Evolutionary conservation across 2,797 vertebrate species (phyloP), one percentile per base, ranked within the genome.

Genomic region (Acanthiza pusilla): DNA sequence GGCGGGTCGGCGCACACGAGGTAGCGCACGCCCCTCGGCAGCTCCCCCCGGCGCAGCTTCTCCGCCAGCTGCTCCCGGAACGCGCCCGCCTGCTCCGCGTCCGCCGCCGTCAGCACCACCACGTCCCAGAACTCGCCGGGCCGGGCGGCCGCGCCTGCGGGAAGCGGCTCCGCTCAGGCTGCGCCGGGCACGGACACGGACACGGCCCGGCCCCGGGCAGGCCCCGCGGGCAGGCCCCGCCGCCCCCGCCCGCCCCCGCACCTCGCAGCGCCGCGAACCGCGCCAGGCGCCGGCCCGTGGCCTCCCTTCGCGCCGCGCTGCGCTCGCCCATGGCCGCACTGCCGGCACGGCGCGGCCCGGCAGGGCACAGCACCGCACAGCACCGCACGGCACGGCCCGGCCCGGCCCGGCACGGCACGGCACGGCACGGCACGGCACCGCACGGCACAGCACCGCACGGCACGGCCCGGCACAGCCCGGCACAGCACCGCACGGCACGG

Each of bases 211-310:
- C 36, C 36, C 8, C 36, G 36, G 36, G 8, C 36, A 36, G 8
- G 36, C 8, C 36, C 36, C 36, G 8, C 36, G 36, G 36, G 36
- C 36, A 36, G 36, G 36, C 71, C 11, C 11, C 43, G 34, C 40
- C 19, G 20, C 34, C 45, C n/a, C 29, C 11, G 16, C 34, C 10
- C n/a, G 7, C 18, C 29, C 63, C 26, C 82, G 55, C 70, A 93
- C 91, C 93, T 91, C 93, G 67, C 50, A 94, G 79, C 26, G 19
- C 50, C 22, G 71, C 71, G 50, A 94, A 88, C 27, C 50, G 94
- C 72, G 20, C 70, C 83, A 97, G 72, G 47, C 92, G 96, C 74
- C 83, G 60, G 25, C 11, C 87, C 9, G 96, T 95, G 27, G 91
- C 91, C 60, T 85, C 34, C 43, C 65, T 36, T 53, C 79, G 67